A percentile compares a stretch with the other conserved stretches of the same genome.
These are phyloP conservation scores for Spisula subtruncata DNA, from an alignment of 2,888 invertebrate species.

Conservation along the genomic window DNA sequence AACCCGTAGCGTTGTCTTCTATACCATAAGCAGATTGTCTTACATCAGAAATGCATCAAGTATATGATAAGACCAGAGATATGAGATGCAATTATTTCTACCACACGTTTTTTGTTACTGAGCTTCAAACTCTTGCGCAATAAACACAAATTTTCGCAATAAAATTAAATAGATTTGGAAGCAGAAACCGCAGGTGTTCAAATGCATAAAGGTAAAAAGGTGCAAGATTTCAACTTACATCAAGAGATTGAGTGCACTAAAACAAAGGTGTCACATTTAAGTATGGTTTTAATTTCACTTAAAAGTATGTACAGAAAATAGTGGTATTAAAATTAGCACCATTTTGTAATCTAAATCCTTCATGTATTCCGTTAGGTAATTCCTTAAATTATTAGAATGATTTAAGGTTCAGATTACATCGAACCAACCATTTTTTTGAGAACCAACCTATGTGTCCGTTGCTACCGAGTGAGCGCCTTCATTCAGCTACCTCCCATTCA, in stretches of 20 bases:
- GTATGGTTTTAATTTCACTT: background rate
- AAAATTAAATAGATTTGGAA: constrained; percentile 28
- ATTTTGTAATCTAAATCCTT: too few relatives aligned
- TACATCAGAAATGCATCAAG: background rate
- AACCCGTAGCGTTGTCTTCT: background rate
- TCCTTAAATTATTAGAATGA: too few relatives aligned
- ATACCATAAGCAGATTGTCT: constrained; percentile 1
- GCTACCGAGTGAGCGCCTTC: too few relatives aligned
- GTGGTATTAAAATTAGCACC: background rate
- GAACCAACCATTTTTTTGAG: too few relatives aligned
- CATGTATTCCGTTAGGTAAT: too few relatives aligned
- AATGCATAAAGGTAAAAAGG: constrained; percentile 8
- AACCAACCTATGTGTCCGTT: too few relatives aligned
- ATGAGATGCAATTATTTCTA: background rate
- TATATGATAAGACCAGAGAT: constrained; percentile 1
- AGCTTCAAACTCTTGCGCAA: background rate
- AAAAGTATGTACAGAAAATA: background rate
- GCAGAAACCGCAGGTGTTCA: constrained; percentile 6
- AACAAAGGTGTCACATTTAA: background rate
- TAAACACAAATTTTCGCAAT: background rate
- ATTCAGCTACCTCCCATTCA: too few relatives aligned
- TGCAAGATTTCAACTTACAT: background rate
- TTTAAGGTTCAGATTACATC: too few relatives aligned
- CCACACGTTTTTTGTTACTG: constrained; percentile 13
- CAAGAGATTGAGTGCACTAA: background rate